Evolutionary conservation across 2,888 invertebrate genomes (phyloP).

Genomic region (Allophyes oxyacanthae): DNA sequence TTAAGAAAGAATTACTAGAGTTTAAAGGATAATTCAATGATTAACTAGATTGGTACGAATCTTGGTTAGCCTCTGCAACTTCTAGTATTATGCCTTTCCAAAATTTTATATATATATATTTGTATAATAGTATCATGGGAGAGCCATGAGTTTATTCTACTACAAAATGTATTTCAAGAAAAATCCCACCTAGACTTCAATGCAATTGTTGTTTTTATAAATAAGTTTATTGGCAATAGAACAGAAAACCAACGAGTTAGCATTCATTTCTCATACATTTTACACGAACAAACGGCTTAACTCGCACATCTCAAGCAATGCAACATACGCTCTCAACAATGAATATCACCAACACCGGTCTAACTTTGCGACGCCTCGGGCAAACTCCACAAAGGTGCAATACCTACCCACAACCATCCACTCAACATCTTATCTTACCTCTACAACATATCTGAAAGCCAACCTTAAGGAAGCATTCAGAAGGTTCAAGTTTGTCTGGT

Average conservation of each 20-base stretch:
- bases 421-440: constrained; percentile 23
- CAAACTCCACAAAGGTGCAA: constrained; percentile 63
- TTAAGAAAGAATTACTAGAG: no score
- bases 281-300: constrained; percentile 43
- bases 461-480: neutral
- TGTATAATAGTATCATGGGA: no score
- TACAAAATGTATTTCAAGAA: no score
- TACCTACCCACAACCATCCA: constrained; percentile 34
- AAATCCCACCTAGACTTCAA: constrained; percentile 1
- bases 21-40: no score
- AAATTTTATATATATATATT: no score
- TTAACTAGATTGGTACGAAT: no score
- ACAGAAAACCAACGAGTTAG: constrained; percentile 10
- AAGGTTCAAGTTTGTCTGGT: constrained; percentile 17
- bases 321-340: constrained; percentile 54
- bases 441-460: constrained; percentile 2
- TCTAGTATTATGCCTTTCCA: no score
- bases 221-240: constrained; percentile 20
- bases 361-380: constrained; percentile 61
- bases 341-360: constrained; percentile 56
- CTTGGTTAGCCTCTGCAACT: no score
- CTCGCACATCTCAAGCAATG: constrained; percentile 35
- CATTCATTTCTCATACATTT: constrained; percentile 44
- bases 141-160: no score
- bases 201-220: constrained; percentile 13